Base-by-base conservation (phyloP, 2,113 vertebrate genomes). In the Zapus hudsonius region DNA sequence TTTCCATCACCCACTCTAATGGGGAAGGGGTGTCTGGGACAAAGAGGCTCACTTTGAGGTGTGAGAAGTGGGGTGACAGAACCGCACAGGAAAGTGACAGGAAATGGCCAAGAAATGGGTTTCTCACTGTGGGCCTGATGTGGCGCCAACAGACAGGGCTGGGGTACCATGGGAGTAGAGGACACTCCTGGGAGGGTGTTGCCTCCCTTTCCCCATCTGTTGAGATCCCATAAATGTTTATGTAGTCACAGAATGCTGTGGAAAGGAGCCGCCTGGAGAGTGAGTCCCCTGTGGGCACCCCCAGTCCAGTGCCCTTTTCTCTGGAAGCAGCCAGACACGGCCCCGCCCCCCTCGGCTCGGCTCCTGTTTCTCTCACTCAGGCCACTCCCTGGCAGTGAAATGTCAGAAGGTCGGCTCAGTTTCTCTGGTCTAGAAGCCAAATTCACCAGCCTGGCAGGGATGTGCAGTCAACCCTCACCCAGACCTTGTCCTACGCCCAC, bases 101-200 rank as follows among this genome's bases (percentile, higher is more conserved):
- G 92, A 95, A 96, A 61, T 1, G 7, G 84, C 93, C 74, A 57
- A 81, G 78, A 64, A 74, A 38, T 42, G 38, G 84, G 91, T 64
- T 94, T 90, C 87, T 87, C 61, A 1, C n/a, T 11, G 31, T 31
- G 55, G 86, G 73, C 11, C 10, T 10, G n/a, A n/a, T n/a, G n/a
- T n/a, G n/a, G n/a, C n/a, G n/a, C n/a, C 20, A 40, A 38, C 0
- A 0, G 66, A 44, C 67, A 10, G 11, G 33, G 7, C 42, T 3
- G 73, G 29, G 91, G 80, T 16, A 12, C 23, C 10, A 1, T 0
- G 55, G 33, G 40, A 33, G 2, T 6, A 29, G 20, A 55, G 25
- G 0, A 0, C 59, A 57, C 75, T 57, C 0, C 0, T 5, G 0
- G 0, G 9, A 6, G 13, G 2, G n/a, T 3, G 27, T 17, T 8